Conservation (phyloP, 2,888 invertebrate species). For the Hoplodrina ambigua region DNA sequence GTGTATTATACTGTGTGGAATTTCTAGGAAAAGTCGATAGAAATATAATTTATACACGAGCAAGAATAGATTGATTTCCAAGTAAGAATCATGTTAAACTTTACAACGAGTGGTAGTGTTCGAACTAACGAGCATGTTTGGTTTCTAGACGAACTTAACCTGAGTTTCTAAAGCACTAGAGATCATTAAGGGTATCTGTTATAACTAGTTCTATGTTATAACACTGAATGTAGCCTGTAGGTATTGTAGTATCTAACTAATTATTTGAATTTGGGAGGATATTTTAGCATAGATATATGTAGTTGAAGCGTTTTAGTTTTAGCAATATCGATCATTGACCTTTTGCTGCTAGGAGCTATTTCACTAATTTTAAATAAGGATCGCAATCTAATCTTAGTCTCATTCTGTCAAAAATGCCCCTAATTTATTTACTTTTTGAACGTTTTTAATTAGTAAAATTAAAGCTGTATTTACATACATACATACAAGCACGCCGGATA, state of each 20-base stretch:
- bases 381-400: too few relatives aligned
- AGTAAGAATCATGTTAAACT: conserved; percentile 1
- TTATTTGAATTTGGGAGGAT: background rate
- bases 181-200: conserved; percentile 5
- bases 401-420: too few relatives aligned
- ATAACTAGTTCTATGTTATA: background rate
- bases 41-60: conserved; percentile 11
- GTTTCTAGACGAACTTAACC: conserved; percentile 8
- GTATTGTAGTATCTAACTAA: background rate
- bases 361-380: too few relatives aligned
- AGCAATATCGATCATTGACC: too few relatives aligned
- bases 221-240: background rate
- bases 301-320: too few relatives aligned
- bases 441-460: too few relatives aligned
- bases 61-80: conserved; percentile 24
- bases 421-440: too few relatives aligned
- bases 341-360: too few relatives aligned
- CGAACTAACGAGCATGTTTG: background rate
- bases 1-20: background rate
- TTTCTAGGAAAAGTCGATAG: conserved; percentile 5
- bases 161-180: conserved; percentile 3
- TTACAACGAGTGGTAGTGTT: background rate
- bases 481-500: too few relatives aligned
- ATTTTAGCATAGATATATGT: background rate
- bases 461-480: too few relatives aligned